Evolutionary conservation across 2,113 vertebrate species (phyloP), one percentile per base, ranked within the genome.

Genomic region (Synodontis membranacea): DNA sequence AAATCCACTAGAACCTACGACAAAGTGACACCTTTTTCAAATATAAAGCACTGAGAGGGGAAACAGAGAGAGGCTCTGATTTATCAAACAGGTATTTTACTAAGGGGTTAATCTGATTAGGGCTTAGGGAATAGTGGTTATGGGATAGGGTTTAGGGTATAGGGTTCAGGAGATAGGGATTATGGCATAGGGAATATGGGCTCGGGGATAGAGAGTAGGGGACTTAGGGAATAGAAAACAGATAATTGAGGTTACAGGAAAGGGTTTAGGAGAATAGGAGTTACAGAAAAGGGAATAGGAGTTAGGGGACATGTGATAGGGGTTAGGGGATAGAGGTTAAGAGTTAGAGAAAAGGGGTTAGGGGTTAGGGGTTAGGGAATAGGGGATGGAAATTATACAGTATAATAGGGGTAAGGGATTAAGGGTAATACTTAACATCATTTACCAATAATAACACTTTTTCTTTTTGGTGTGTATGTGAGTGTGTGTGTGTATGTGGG

Each of bases 1-100:
- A 99, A 93, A 92, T 96, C 94, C 83, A 99, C 96, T 87, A 98
- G 62, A 84, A 96, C 91, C 98, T 99, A 64, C 50, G 78, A 74
- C 19, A 11, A 44, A 46, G 11, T 42, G 39, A 74, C 39, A 74
- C 39, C 11, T 28, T 28, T 28, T 46, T 74, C 12, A 74, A 12
- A 3, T 25, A 25, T 5, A 14, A 21, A 11, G 17, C 11, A 39
- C 34, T 17, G 42, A 42, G 39, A 72, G 34, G 37, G 37, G 37
- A 42, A 6, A 66, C n/a, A 4, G 68, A 10, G 68, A 44, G 17
- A 15, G 44, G 1, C 11, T 42, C 42, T 72, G 6, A 75, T 42
- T 42, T 72, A 25, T 23, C 19, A 68, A 17, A 68, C 66, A 72
- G n/a, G n/a, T n/a, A n/a, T n/a, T n/a, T n/a, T n/a, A n/a, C n/a